Evolutionary conservation across 2,888 invertebrate species (phyloP).

Genomic region (Tridacna crocea): DNA sequence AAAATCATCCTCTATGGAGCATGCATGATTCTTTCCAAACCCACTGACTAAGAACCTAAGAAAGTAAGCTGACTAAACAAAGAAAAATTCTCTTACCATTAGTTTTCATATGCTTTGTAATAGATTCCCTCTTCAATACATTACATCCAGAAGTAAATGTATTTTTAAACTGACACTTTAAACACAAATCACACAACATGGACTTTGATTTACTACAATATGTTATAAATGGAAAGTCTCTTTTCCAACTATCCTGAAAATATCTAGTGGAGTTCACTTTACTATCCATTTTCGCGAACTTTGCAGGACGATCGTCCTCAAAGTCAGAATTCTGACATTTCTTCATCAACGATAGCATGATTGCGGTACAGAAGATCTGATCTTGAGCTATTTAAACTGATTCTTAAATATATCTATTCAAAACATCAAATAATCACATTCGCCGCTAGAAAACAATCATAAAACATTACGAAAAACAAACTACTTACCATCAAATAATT

Average conservation of each 20-base stretch:
- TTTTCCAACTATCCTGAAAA: conserved; percentile 5
- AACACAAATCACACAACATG: neutral
- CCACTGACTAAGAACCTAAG: too few relatives aligned
- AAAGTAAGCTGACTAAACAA: neutral
- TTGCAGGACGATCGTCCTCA: neutral
- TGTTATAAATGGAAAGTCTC: neutral
- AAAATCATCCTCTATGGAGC: too few relatives aligned
- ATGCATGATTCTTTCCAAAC: too few relatives aligned
- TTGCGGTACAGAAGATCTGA: neutral
- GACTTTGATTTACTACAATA: neutral
- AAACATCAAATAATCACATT: too few relatives aligned
- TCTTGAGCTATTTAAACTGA: neutral
- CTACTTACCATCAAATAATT: neutral
- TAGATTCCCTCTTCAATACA: neutral
- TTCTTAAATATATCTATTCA: neutral
- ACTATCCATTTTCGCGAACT: neutral
- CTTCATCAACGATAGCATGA: neutral
- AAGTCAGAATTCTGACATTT: neutral
- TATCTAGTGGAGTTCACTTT: neutral
- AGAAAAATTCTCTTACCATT: neutral
- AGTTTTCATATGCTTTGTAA: neutral
- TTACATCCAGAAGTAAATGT: conserved; percentile 5
- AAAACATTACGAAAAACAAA: neutral
- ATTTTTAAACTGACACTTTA: neutral
- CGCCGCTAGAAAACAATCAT: neutral